Percentiles rank a stretch among this genome's conserved stretches.
phyloP scores from a whole-genome alignment of 2,113 vertebrate species.

The Pica pica region DNA sequence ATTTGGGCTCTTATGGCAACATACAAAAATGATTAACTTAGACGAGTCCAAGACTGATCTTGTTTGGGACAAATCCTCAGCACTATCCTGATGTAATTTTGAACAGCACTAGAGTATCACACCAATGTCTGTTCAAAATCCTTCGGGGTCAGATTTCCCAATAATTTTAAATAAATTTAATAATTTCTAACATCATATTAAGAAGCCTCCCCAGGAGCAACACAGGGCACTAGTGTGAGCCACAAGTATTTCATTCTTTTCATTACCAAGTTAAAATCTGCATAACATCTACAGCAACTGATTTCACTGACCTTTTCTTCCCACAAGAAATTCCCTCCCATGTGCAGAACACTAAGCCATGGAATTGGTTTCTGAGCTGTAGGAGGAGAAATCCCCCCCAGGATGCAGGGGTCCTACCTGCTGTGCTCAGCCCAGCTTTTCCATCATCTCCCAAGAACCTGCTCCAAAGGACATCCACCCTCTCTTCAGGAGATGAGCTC shows the following conservation, averaged over 20 bases:
- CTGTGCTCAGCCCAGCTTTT: background rate
- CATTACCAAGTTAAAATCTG: background rate
- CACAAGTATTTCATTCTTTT: background rate
- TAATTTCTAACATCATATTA: background rate
- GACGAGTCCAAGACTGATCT: background rate
- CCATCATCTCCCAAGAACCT: background rate
- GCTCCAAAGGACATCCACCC: background rate
- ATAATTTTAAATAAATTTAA: background rate
- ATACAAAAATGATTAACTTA: background rate
- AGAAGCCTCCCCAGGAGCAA: background rate
- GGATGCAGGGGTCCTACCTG: background rate
- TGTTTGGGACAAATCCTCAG: background rate
- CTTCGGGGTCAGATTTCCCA: background rate
- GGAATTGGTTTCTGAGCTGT: background rate
- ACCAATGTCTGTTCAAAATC: background rate
- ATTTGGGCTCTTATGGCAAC: rapidly evolving
- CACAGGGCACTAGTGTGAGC: background rate
- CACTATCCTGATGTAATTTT: background rate
- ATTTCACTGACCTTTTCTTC: constrained; percentile 30
- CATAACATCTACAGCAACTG: background rate
- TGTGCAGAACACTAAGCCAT: background rate
- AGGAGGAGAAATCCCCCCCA: background rate
- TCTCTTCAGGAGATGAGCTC: background rate
- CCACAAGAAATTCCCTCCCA: background rate
- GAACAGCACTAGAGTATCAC: background rate